Evolutionary conservation across 2,113 vertebrate genomes (phyloP).

Genomic region (Proteles cristata): DNA sequence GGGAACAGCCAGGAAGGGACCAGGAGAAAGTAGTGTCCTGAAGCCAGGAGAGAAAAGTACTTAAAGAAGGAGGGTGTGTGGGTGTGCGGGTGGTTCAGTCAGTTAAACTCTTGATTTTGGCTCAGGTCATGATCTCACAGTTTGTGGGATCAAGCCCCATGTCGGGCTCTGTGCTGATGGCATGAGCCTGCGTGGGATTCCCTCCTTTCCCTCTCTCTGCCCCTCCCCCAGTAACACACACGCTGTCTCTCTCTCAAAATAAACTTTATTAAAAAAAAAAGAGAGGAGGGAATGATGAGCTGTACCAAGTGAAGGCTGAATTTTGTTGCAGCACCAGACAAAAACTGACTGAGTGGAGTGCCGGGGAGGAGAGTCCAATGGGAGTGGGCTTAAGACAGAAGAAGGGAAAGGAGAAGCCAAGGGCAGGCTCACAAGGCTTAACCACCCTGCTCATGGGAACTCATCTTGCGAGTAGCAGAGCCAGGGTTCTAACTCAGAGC

Average conservation of each 20-base stretch:
- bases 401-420: background rate
- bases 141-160: no score
- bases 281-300: background rate
- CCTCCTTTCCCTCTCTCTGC: no score
- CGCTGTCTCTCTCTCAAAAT: no score
- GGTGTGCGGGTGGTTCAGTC: no score
- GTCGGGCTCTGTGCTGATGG: no score
- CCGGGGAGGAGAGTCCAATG: background rate
- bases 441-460: background rate
- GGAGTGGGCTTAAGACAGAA: background rate
- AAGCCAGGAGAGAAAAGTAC: background rate
- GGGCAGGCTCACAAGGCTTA: background rate
- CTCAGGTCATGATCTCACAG: no score
- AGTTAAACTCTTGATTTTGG: no score
- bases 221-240: no score
- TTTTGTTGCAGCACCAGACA: background rate
- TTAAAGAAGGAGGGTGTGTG: background rate
- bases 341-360: background rate
- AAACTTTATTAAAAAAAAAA: no score
- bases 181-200: no score
- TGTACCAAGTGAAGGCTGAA: background rate
- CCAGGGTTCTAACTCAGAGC: background rate
- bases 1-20: background rate
- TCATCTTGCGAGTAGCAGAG: background rate
- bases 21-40: background rate